These are phyloP conservation scores for Labeo calbasu DNA, from an alignment of 2,797 vertebrate species.

Conservation along the genomic window DNA sequence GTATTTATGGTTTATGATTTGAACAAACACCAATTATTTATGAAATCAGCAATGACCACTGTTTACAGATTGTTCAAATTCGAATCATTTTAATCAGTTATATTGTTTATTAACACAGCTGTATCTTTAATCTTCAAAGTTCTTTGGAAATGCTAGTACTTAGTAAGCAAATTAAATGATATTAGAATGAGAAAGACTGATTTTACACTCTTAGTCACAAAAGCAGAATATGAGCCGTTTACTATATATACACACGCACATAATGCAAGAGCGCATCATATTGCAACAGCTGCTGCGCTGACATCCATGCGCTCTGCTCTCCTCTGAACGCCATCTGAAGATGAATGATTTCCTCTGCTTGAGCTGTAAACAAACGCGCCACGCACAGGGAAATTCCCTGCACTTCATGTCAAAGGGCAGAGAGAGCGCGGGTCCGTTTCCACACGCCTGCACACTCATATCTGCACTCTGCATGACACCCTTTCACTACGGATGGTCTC, in stretches of 20 bases:
- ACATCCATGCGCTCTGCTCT: background rate
- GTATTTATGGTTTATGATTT: background rate
- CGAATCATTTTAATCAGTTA: background rate
- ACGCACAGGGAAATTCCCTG: slow-evolving; percentile 56
- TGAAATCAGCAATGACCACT: background rate
- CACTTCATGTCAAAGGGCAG: slow-evolving; percentile 40
- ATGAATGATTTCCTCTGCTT: slow-evolving; percentile 45
- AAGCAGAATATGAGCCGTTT: background rate
- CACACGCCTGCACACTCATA: slow-evolving; percentile 30
- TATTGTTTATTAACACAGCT: background rate
- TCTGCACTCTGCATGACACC: slow-evolving; percentile 2
- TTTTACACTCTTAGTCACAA: slow-evolving; percentile 45
- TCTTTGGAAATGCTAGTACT: background rate
- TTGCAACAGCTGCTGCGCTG: background rate
- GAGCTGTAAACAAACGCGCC: slow-evolving; percentile 50
- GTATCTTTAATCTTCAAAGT: background rate
- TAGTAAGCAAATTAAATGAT: background rate
- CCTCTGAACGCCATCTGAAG: slow-evolving; percentile 9
- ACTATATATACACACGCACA: background rate
- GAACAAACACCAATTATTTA: background rate
- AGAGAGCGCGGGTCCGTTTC: slow-evolving; percentile 33
- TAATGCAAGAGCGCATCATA: background rate
- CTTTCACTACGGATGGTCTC: background rate
- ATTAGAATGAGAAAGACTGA: slow-evolving; percentile 37
- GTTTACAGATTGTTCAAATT: background rate